phyloP scores from a whole-genome alignment of 2,113 vertebrate species.

The Odocoileus hemionus region DNA sequence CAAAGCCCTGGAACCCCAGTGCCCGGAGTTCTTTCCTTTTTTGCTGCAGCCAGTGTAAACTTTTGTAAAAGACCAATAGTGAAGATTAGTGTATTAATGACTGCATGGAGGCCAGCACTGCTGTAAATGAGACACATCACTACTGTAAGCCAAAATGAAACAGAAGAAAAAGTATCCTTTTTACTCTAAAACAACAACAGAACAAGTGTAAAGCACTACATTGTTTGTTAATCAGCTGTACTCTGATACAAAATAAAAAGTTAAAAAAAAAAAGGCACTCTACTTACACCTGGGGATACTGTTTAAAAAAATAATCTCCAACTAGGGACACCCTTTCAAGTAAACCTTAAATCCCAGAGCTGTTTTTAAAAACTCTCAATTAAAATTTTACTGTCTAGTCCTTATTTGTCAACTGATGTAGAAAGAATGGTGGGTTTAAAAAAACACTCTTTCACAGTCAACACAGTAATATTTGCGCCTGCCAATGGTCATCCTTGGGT shows the following conservation, averaged over 20 bases:
- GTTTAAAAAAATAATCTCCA: neutral
- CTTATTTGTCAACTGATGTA: neutral
- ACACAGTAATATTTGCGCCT: neutral
- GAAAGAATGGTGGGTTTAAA: neutral
- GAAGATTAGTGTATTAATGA: slow-evolving; percentile 66
- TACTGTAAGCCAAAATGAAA: slow-evolving; percentile 72
- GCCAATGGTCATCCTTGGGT: neutral
- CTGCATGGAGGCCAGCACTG: slow-evolving; percentile 65
- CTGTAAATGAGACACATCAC: slow-evolving; percentile 54
- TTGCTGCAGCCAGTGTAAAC: slow-evolving; percentile 49
- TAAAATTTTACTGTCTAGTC: neutral
- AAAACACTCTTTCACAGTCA: neutral
- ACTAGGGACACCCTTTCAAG: neutral
- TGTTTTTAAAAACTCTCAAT: neutral
- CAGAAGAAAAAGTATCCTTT: slow-evolving; percentile 73
- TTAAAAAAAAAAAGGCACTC: neutral
- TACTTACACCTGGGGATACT: neutral
- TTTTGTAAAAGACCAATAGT: slow-evolving; percentile 55
- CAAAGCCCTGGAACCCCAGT: neutral
- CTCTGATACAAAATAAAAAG: neutral
- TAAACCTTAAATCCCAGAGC: neutral
- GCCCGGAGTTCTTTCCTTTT: slow-evolving; percentile 21
- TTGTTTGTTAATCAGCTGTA: neutral
- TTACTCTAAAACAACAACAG: slow-evolving; percentile 1
- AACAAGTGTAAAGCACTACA: neutral